Base-by-base conservation (phyloP, 1,140 invertebrate genomes). In the Caenorhabditis tropicalis region DNA sequence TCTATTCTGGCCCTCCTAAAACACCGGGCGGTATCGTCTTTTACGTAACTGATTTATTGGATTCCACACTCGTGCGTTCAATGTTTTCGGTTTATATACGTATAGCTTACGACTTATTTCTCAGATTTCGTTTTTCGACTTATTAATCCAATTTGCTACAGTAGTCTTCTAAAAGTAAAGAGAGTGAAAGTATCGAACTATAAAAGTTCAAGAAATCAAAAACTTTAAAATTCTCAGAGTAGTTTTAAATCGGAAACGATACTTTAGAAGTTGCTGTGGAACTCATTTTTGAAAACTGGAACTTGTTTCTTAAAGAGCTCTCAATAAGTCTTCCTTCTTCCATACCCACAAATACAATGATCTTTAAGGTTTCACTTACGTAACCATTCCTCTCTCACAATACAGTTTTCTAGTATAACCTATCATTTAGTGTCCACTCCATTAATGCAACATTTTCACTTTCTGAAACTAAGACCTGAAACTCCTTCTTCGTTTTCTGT, bases 341-440 rank as follows among this genome's bases (percentile, higher is more conserved):
- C n/a, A n/a, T n/a, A n/a, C n/a, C n/a, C n/a, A n/a, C n/a, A n/a
- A n/a, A n/a, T n/a, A n/a, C n/a, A n/a, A 7, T 56, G 53, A 56
- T 56, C 21, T 56, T 56, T 24, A 29, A 56, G 7, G 24, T 56
- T 65, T 65, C 58, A 36, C 58, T 65, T 65, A 65, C 58, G 58
- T 65, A 65, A 65, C 58, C 58, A 65, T 33, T 65, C 7, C 10
- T 21, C n/a, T 2, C 53, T 27, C 9, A 21, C 5, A 21, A 56
- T 56, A 21, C 24, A 24, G 53, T 27, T 10, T 56, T 27, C 15
- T 19, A 51, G 19, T n/a, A 56, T 74, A 74, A 74, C 65, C 65
- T 74, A 43, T 74, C 65, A 74, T 74, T 74, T 74, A 74, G 65
- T 43, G 36, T 74, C 65, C 65, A 74, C 65, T 74, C 65, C 65